A percentile compares a stretch with the other conserved stretches of the same genome.
These are phyloP conservation scores for Dendrocopos noguchii DNA, from an alignment of 2,113 vertebrate species.

Conservation along the genomic window DNA sequence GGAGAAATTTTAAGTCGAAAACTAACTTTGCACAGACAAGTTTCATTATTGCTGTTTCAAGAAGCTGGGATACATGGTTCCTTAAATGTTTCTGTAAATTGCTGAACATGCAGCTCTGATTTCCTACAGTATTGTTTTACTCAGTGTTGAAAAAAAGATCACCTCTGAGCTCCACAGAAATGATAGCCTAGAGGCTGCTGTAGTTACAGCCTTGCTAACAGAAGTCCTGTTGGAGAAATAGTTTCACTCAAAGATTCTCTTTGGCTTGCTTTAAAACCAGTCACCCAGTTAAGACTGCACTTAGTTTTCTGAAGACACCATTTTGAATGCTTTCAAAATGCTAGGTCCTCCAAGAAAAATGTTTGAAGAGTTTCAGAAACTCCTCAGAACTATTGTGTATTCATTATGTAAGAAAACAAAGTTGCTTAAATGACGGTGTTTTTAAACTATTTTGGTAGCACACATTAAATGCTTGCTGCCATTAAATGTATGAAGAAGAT, in stretches of 20 bases:
- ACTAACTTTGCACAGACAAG: not conserved
- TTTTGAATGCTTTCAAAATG: constrained; percentile 23
- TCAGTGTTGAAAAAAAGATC: not conserved
- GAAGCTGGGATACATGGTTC: not conserved
- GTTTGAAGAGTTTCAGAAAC: not conserved
- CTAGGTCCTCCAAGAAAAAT: constrained; percentile 14
- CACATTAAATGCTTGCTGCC: not conserved
- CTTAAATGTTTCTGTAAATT: not conserved
- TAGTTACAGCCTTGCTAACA: not conserved
- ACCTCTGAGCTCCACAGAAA: not conserved
- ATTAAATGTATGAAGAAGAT: not conserved
- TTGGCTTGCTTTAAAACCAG: constrained; percentile 10
- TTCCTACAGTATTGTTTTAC: not conserved
- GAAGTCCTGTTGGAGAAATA: not conserved
- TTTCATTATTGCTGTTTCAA: not conserved
- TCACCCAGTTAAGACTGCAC: not conserved
- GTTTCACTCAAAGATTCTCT: not conserved
- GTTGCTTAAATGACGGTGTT: not conserved
- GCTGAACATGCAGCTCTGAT: not conserved
- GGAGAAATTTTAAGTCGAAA: not conserved
- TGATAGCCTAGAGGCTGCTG: not conserved
- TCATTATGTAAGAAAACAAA: not conserved
- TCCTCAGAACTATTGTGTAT: not conserved
- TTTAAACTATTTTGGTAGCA: not conserved
- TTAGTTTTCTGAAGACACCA: not conserved